phyloP scores from a whole-genome alignment of 2,888 invertebrate species.

The Ochropleura leucogaster region DNA sequence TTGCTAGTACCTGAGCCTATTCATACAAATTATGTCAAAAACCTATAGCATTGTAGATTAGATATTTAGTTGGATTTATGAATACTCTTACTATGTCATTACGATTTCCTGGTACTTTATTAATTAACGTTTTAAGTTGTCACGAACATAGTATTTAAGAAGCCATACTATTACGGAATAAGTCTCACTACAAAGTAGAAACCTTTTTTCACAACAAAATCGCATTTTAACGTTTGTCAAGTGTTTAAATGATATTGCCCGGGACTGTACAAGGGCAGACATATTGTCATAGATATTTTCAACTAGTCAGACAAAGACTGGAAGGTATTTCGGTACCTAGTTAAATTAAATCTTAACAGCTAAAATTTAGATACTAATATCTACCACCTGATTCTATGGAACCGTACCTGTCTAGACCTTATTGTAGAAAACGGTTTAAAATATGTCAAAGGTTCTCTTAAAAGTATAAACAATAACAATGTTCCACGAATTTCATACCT shows the following conservation, averaged over 20 bases:
- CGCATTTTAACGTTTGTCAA: no score
- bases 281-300: no score
- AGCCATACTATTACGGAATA: no score
- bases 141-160: no score
- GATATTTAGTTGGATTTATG: background rate
- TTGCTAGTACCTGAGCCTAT: background rate
- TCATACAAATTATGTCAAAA: background rate
- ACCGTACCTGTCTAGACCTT: background rate
- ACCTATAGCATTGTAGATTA: background rate
- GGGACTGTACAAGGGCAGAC: no score
- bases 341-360: background rate
- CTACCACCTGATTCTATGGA: background rate
- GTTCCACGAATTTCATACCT: background rate
- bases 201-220: no score
- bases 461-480: slow-evolving; percentile 1
- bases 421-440: background rate
- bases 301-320: no score
- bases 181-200: no score
- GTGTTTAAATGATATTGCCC: no score
- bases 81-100: no score
- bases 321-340: background rate
- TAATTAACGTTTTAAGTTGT: no score
- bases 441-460: slow-evolving; percentile 3
- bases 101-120: no score
- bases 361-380: background rate